Conservation (phyloP, 1,140 invertebrate species). For the Ostrea edulis region DNA sequence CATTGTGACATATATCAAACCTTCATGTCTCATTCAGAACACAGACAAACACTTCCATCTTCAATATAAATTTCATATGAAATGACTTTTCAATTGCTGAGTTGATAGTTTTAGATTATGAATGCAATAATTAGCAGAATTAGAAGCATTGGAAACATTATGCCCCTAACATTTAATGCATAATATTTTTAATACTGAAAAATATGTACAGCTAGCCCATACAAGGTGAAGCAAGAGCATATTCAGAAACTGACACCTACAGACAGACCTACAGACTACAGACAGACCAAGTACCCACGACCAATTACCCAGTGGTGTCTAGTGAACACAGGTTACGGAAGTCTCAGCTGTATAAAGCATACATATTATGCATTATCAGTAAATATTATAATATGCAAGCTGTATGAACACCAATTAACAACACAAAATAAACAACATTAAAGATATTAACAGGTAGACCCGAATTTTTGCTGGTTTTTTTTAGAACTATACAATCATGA, state of each 20-base stretch:
- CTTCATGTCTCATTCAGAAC: too few relatives aligned
- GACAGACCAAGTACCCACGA: not conserved
- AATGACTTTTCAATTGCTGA: too few relatives aligned
- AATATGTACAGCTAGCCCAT: not conserved
- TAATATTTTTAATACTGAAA: not conserved
- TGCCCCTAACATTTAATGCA: not conserved
- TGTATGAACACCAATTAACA: not conserved
- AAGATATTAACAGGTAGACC: not conserved
- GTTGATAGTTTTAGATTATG: too few relatives aligned
- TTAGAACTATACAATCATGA: not conserved
- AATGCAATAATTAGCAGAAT: too few relatives aligned
- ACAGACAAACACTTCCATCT: too few relatives aligned
- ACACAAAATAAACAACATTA: not conserved
- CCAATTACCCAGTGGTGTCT: not conserved
- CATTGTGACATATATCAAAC: too few relatives aligned
- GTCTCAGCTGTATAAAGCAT: not conserved
- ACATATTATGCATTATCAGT: not conserved
- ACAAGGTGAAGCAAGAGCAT: not conserved
- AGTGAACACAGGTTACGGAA: not conserved
- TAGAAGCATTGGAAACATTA: not conserved
- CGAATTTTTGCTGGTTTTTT: not conserved
- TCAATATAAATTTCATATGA: too few relatives aligned
- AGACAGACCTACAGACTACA: not conserved
- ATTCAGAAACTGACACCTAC: not conserved
- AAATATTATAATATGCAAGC: not conserved